Evolutionary conservation across 1,140 invertebrate genomes (phyloP).

Genomic region (Drosophila orena): DNA sequence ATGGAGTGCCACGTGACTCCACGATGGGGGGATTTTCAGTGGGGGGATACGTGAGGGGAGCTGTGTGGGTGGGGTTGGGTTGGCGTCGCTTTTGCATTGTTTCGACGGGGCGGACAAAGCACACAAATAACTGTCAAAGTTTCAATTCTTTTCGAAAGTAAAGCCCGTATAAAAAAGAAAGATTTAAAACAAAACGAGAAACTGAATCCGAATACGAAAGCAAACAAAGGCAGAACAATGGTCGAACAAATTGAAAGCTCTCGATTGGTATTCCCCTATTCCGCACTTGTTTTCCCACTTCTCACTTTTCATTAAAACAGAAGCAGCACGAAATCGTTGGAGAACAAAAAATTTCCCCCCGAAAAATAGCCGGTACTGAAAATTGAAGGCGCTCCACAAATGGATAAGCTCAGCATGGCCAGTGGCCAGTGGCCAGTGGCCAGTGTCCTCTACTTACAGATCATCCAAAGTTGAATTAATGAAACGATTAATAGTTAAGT

Average conservation of each 20-base stretch:
- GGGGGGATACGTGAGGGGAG: too few relatives aligned
- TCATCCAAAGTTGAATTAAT: too few relatives aligned
- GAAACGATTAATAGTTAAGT: too few relatives aligned
- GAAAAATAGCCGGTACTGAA: neutral
- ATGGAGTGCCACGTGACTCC: conserved; percentile 25
- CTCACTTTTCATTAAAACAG: conserved; percentile 26
- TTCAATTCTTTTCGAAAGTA: conserved; percentile 36
- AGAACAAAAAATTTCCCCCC: neutral
- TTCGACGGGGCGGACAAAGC: conserved; percentile 33
- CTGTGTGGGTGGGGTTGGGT: neutral
- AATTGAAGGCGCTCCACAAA: neutral
- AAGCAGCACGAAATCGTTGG: neutral
- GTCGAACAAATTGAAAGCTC: conserved; percentile 36
- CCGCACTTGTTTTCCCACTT: conserved; percentile 1
- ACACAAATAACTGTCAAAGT: conserved; percentile 54
- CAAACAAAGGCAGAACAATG: conserved; percentile 37
- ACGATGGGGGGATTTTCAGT: neutral
- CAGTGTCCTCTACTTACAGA: too few relatives aligned
- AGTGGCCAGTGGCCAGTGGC: too few relatives aligned
- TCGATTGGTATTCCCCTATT: conserved; percentile 16
- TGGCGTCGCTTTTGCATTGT: conserved; percentile 13
- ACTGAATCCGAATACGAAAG: conserved; percentile 12
- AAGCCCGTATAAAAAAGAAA: conserved; percentile 16
- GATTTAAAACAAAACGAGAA: neutral
- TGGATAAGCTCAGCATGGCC: neutral